A percentile compares a stretch with the other conserved stretches of the same genome.
Conservation (phyloP, 2,888 invertebrate species). For the Hypomecis punctinalis region DNA sequence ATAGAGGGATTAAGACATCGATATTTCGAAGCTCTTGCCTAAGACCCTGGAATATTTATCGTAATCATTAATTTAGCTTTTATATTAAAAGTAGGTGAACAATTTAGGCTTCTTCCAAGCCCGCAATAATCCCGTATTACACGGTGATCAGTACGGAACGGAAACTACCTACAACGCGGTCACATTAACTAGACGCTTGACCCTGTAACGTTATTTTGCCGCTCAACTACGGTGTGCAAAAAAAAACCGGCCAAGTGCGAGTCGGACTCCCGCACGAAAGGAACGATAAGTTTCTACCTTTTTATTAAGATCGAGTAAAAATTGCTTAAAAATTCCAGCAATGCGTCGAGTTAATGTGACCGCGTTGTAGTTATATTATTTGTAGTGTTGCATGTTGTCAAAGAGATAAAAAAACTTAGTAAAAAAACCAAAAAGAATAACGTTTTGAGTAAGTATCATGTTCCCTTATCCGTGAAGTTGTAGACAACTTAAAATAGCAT, state of each 20-base stretch:
- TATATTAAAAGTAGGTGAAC: conserved; percentile 17
- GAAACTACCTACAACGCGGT: conserved; percentile 26
- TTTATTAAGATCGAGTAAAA: too few relatives aligned
- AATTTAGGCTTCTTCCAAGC: conserved; percentile 19
- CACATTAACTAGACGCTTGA: too few relatives aligned
- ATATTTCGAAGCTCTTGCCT: not conserved
- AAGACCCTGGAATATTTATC: not conserved
- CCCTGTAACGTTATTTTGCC: too few relatives aligned
- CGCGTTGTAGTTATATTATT: not conserved
- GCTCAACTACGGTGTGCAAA: too few relatives aligned
- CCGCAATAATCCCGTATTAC: conserved; percentile 37
- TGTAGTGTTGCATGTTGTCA: conserved; percentile 11
- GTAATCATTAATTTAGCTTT: conserved; percentile 1
- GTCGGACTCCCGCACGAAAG: too few relatives aligned
- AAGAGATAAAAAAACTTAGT: not conserved
- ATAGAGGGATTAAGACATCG: not conserved
- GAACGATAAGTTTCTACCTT: too few relatives aligned
- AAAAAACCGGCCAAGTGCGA: too few relatives aligned
- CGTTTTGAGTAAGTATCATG: not conserved
- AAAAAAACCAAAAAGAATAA: not conserved
- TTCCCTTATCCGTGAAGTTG: too few relatives aligned
- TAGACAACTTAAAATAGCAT: too few relatives aligned
- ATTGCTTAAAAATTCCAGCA: too few relatives aligned
- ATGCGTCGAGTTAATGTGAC: too few relatives aligned
- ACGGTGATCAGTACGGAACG: conserved; percentile 17